Percentiles rank a stretch among this genome's conserved stretches.
Evolutionary conservation across 2,888 invertebrate species (phyloP).

Genomic region (Rhingia campestris): DNA sequence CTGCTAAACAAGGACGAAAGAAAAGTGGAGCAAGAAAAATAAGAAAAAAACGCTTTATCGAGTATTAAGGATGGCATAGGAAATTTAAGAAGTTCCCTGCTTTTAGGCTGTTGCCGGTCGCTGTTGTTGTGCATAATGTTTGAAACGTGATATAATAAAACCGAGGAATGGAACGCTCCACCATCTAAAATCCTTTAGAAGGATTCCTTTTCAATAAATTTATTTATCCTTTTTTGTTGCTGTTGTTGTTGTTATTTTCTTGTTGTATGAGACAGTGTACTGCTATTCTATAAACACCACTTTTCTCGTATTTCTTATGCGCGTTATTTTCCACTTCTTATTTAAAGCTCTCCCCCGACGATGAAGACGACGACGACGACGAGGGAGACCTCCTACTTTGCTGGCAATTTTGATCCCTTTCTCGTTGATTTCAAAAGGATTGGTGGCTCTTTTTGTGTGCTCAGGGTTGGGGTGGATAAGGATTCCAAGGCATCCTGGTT

Average conservation of each 20-base stretch:
- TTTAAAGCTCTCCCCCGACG: constrained; percentile 34
- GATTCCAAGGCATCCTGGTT: constrained; percentile 16
- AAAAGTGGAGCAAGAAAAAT: background rate
- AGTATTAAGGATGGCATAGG: constrained; percentile 53
- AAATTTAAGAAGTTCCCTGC: constrained; percentile 54
- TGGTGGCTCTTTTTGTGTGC: constrained; percentile 17
- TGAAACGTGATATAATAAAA: constrained; percentile 69
- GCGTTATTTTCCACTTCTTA: constrained; percentile 62
- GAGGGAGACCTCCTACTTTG: background rate
- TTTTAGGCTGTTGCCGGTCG: constrained; percentile 64
- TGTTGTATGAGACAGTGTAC: background rate
- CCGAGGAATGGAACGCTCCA: constrained; percentile 21
- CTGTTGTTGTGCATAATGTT: constrained; percentile 39
- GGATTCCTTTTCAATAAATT: constrained; percentile 73
- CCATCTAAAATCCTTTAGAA: constrained; percentile 46
- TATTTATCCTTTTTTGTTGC: constrained; percentile 57
- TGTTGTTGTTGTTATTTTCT: constrained; percentile 7
- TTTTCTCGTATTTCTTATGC: constrained; percentile 52
- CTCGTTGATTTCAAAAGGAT: constrained; percentile 56
- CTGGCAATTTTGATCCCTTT: constrained; percentile 62
- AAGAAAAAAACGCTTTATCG: constrained; percentile 64
- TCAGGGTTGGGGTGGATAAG: constrained; percentile 14
- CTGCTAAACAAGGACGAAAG: background rate
- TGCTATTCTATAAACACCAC: constrained; percentile 22
- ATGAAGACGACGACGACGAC: background rate